Conservation (phyloP, 2,797 vertebrate genomes). For the Chelon auratus region DNA sequence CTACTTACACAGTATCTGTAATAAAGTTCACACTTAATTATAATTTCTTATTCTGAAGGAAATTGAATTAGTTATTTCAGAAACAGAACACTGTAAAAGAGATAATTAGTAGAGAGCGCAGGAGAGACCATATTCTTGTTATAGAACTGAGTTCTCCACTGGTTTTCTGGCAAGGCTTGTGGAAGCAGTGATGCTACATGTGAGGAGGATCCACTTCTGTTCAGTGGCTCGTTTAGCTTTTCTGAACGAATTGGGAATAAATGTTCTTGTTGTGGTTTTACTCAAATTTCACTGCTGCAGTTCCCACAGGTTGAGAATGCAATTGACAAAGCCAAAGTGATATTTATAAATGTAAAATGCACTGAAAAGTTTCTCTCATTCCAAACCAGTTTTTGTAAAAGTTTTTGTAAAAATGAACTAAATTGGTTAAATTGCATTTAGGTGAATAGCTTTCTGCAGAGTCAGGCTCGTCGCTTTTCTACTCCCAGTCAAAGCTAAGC, state of each 20-base stretch:
- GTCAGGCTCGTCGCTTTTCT: background rate
- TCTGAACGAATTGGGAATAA: too few species aligned
- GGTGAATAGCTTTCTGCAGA: background rate
- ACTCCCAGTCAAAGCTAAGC: too few species aligned
- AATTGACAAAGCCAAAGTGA: too few species aligned
- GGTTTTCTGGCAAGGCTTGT: background rate
- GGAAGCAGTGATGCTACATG: background rate
- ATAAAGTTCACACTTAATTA: constrained; percentile 20
- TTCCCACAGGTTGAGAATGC: too few species aligned
- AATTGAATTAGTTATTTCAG: constrained; percentile 1
- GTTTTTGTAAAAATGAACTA: background rate
- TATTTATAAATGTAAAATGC: too few species aligned
- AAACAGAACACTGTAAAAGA: constrained; percentile 19
- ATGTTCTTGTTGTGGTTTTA: too few species aligned
- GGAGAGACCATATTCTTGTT: background rate
- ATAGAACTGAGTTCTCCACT: background rate
- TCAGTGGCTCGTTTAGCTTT: too few species aligned
- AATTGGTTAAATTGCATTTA: background rate
- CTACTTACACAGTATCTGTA: constrained; percentile 1
- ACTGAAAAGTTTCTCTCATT: background rate
- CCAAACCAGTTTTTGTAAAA: background rate
- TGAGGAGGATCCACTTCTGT: too few species aligned
- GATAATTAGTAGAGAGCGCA: background rate
- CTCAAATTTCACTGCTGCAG: too few species aligned
- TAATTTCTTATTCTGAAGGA: constrained; percentile 6